phyloP scores from a whole-genome alignment of 2,113 vertebrate species.

The Potamarius usumacintae region DNA sequence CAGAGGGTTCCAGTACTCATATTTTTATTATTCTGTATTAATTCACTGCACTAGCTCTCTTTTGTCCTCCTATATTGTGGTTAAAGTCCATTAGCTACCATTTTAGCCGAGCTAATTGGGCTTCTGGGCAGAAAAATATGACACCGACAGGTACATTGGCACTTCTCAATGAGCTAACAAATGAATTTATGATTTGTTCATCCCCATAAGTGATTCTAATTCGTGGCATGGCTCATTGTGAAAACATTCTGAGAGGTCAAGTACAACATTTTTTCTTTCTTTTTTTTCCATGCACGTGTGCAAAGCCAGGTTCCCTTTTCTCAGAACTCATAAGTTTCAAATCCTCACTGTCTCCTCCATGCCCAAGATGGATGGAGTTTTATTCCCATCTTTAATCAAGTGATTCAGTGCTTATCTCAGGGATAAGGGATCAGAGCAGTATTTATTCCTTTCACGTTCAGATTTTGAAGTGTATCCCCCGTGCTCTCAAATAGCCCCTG shows the following conservation, averaged over 20 bases:
- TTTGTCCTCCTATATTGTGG: background rate
- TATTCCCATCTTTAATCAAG: no score
- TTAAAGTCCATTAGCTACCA: background rate
- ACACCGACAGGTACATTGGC: background rate
- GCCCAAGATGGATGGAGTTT: background rate
- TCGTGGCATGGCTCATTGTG: background rate
- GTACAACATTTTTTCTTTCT: background rate
- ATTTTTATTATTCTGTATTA: background rate
- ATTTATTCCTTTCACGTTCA: no score
- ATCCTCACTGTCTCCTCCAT: background rate
- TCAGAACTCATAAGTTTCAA: background rate
- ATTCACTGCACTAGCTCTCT: background rate
- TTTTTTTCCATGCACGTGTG: background rate
- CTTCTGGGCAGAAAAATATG: background rate
- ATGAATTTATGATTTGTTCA: background rate
- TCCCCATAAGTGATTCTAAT: background rate
- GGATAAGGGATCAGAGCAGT: no score
- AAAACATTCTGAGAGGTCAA: slow-evolving; percentile 6
- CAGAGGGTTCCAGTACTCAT: background rate
- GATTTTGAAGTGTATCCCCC: no score
- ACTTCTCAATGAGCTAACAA: background rate
- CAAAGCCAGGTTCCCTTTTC: slow-evolving; percentile 29
- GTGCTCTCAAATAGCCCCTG: no score
- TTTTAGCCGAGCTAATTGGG: background rate
- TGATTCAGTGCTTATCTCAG: no score